Evolutionary conservation across 2,888 invertebrate genomes (phyloP).

Genomic region (Amphipoea oculea): DNA sequence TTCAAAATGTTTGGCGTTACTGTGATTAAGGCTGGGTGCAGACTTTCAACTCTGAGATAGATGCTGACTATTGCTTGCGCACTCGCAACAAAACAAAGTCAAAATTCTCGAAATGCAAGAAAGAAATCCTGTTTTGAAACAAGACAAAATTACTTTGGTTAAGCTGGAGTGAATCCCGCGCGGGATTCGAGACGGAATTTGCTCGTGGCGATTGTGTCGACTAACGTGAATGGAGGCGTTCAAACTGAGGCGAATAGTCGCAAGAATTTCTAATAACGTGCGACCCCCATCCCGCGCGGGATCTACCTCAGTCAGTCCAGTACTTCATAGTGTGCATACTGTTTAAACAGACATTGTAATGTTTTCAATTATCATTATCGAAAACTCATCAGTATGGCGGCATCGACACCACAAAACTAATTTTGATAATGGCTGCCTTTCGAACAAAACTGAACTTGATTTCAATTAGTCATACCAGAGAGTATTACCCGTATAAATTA

Average conservation of each 20-base stretch:
- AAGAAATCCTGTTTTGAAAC: neutral
- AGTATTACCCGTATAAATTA: neutral
- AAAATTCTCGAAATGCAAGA: too few relatives aligned
- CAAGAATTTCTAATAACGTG: too few relatives aligned
- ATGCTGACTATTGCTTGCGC: neutral
- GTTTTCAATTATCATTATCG: neutral
- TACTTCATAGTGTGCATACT: neutral
- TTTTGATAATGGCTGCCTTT: neutral
- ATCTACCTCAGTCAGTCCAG: neutral
- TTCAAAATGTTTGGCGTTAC: conserved; percentile 64
- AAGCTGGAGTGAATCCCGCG: neutral
- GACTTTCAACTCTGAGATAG: neutral
- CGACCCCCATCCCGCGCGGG: too few relatives aligned
- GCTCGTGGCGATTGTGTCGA: neutral
- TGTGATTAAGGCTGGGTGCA: conserved; percentile 43
- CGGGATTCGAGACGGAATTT: neutral
- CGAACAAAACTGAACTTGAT: conserved; percentile 3
- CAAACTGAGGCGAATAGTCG: neutral
- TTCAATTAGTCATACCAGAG: neutral
- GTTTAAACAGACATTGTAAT: neutral
- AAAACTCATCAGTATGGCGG: neutral
- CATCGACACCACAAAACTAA: neutral
- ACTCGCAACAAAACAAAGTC: too few relatives aligned
- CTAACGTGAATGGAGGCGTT: neutral
- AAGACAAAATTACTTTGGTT: neutral